Conservation (phyloP, 2,113 vertebrate species). For the Orcinus orca region DNA sequence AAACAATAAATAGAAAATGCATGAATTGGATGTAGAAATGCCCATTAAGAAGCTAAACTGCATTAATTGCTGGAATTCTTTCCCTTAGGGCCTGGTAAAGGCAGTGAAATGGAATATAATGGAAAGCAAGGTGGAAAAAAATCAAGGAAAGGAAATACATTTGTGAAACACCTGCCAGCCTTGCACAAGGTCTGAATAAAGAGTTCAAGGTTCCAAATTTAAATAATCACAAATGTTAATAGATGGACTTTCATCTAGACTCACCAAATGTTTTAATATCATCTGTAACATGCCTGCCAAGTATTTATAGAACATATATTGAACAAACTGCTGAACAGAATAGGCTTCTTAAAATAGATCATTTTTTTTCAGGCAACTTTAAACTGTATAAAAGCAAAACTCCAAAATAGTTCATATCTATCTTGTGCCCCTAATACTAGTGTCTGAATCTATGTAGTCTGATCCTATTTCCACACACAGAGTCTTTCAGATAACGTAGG, state of each 20-base stretch:
- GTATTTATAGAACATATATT: neutral
- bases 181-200: neutral
- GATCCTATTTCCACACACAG: neutral
- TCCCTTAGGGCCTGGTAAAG: neutral
- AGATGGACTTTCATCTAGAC: neutral
- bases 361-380: neutral
- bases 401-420: neutral
- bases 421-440: too few relatives aligned
- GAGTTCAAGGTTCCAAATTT: neutral
- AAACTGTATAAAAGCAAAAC: neutral
- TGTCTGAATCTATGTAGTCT: neutral
- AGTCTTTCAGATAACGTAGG: neutral
- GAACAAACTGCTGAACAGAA: neutral
- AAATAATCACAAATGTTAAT: neutral
- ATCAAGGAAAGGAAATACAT: neutral
- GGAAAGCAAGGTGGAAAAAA: neutral
- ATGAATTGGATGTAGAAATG: neutral
- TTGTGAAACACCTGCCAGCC: neutral
- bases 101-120: neutral
- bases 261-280: neutral
- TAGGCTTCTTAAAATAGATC: conserved; percentile 19
- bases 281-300: neutral
- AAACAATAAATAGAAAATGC: neutral
- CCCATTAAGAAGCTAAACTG: neutral
- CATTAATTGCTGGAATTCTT: neutral